A percentile compares a stretch with the other conserved stretches of the same genome.
Evolutionary conservation across 1,140 invertebrate species (phyloP).

Genomic region (Eriocheir sinensis): DNA sequence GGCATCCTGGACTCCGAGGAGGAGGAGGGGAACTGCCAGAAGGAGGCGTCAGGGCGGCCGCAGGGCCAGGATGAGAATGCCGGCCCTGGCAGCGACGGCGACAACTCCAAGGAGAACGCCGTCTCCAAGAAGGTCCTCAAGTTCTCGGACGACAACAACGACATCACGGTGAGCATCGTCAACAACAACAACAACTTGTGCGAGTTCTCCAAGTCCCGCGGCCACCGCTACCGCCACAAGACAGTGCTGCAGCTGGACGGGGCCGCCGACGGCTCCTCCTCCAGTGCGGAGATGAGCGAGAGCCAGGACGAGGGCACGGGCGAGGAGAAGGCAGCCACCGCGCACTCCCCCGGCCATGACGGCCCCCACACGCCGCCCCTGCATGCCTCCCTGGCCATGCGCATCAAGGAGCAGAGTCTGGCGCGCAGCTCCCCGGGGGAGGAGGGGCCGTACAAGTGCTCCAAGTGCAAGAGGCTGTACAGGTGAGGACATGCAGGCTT

Average conservation of each 20-base stretch:
- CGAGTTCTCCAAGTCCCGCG: conserved; percentile 77
- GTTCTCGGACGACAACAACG: conserved; percentile 78
- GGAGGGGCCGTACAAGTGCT: conserved; percentile 91
- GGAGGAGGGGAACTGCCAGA: conserved; percentile 60
- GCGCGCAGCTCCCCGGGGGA: conserved; percentile 79
- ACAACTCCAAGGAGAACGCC: conserved; percentile 66
- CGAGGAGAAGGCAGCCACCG: conserved; percentile 32
- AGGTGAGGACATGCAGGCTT: conserved; percentile 82
- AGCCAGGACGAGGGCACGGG: conserved; percentile 78
- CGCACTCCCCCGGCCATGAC: conserved; percentile 35
- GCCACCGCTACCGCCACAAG: conserved; percentile 77
- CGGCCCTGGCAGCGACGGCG: conserved; percentile 45
- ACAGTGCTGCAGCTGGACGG: conserved; percentile 86
- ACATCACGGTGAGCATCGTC: conserved; percentile 79
- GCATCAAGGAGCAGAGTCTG: conserved; percentile 78
- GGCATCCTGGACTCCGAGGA: conserved; percentile 75
- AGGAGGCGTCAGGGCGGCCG: conserved; percentile 39
- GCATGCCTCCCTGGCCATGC: conserved; percentile 75
- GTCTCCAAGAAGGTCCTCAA: conserved; percentile 77
- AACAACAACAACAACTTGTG: conserved; percentile 79
- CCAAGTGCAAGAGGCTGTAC: conserved; percentile 93
- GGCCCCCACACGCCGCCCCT: conserved; percentile 67
- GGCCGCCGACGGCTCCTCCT: conserved; percentile 83
- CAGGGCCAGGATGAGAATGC: conserved; percentile 46
- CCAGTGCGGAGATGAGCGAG: conserved; percentile 78